Percentiles rank a stretch among this genome's conserved stretches.
Conservation (phyloP, 2,797 vertebrate genomes). For the Argya squamiceps region DNA sequence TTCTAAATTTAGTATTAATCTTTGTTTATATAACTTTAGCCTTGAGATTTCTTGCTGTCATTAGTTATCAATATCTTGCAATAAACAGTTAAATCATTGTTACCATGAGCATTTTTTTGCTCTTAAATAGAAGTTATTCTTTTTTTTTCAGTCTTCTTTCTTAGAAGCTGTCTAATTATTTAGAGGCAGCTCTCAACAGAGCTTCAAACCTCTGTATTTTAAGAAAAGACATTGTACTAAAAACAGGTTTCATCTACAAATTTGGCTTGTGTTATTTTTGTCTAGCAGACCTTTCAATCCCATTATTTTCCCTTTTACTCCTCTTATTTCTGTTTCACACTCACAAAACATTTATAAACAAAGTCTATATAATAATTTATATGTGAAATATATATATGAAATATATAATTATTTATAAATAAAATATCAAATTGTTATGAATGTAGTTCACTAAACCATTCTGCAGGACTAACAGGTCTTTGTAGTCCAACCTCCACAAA, state of each 20-base stretch:
- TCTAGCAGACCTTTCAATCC: neutral
- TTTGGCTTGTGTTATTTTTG: neutral
- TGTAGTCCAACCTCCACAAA: neutral
- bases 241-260: neutral
- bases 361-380: neutral
- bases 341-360: neutral
- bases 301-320: neutral
- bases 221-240: neutral
- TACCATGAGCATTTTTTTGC: neutral
- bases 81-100: neutral
- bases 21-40: neutral
- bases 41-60: neutral
- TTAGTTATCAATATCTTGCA: neutral
- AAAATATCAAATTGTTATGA: neutral
- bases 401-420: neutral
- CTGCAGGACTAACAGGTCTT: neutral
- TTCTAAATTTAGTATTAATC: neutral
- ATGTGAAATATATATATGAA: accelerated
- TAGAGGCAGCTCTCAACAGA: neutral
- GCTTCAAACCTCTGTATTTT: neutral
- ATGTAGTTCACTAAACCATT: neutral
- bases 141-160: neutral
- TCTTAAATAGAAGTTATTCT: neutral
- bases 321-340: neutral
- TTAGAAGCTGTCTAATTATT: neutral